Percentiles rank a stretch among this genome's conserved stretches.
phyloP scores from a whole-genome alignment of 2,797 vertebrate genomes.

The Catostomus latipinnis region DNA sequence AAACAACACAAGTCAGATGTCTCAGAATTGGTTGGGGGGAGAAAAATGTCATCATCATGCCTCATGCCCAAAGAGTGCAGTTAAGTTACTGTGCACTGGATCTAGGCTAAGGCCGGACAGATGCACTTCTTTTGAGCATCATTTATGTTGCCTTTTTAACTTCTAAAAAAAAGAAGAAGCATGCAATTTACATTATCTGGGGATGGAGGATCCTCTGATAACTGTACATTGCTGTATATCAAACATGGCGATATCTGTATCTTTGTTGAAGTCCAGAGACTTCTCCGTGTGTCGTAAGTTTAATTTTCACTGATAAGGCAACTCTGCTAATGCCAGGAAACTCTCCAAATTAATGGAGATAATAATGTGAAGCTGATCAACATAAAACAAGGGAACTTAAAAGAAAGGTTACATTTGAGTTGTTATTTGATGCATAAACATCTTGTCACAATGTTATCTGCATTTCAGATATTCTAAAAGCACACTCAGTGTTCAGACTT shows the following conservation, averaged over 20 bases:
- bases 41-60: not conserved
- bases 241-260: not conserved
- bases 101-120: not conserved
- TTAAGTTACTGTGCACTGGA: not conserved
- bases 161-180: too few species aligned
- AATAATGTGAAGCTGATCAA: conserved; percentile 27
- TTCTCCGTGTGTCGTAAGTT: conserved; percentile 10
- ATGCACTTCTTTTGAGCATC: not conserved
- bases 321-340: conserved; percentile 1
- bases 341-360: conserved; percentile 34
- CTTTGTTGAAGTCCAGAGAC: conserved; percentile 20
- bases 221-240: not conserved
- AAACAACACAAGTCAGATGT: not conserved
- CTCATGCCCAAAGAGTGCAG: not conserved
- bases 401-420: not conserved
- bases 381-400: conserved; percentile 14
- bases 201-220: not conserved
- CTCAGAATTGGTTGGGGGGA: not conserved
- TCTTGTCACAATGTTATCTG: not conserved
- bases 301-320: conserved; percentile 30
- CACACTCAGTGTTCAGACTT: not conserved
- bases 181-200: not conserved
- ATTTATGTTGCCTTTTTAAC: not conserved
- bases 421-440: not conserved
- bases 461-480: not conserved